Evolutionary conservation across 2,797 vertebrate species (phyloP).

Genomic region (Macropodus opercularis): DNA sequence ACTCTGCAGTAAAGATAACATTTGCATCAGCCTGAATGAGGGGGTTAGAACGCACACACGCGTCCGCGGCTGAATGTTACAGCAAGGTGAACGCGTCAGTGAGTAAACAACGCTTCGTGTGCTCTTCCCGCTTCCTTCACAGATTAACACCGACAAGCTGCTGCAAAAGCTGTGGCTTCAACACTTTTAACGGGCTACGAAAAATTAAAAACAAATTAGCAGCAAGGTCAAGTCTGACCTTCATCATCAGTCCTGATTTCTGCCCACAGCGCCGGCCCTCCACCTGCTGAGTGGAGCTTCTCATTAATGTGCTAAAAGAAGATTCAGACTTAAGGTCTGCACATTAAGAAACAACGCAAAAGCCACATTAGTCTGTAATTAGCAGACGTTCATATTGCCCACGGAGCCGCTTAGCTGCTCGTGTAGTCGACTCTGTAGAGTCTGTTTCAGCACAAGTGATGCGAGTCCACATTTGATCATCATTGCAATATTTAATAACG

Average conservation of each 20-base stretch:
- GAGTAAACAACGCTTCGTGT: slow-evolving; percentile 23
- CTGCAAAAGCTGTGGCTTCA: slow-evolving; percentile 16
- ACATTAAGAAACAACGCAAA: background rate
- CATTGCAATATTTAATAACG: no score
- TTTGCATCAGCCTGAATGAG: slow-evolving; percentile 33
- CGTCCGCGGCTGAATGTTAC: slow-evolving; percentile 39
- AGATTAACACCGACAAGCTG: slow-evolving; percentile 27
- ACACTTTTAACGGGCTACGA: slow-evolving; percentile 9
- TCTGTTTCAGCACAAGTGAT: background rate
- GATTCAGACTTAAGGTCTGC: background rate
- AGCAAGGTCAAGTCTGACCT: slow-evolving; percentile 15
- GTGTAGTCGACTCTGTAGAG: background rate
- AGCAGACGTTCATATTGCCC: background rate
- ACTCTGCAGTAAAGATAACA: slow-evolving; percentile 60
- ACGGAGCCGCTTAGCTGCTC: no score
- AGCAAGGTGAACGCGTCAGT: slow-evolving; percentile 55
- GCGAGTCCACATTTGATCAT: no score
- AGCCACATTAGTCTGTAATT: background rate
- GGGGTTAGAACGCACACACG: slow-evolving; percentile 13
- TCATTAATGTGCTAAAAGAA: background rate
- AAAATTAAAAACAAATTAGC: slow-evolving; percentile 2
- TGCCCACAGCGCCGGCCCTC: background rate
- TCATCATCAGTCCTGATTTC: slow-evolving; percentile 3
- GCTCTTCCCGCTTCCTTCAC: background rate
- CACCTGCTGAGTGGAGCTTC: background rate